phyloP scores from a whole-genome alignment of 2,113 vertebrate genomes.

The human region GRCh38 chr20:61198001-61198500 shows the following conservation, averaged over 20 bases:
- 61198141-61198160: no score
- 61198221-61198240: neutral
- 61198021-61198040: neutral
- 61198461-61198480: neutral
- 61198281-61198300: no score
- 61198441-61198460: neutral
- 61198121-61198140: no score
- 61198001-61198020: fast-evolving
- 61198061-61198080: neutral
- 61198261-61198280: no score
- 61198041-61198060: neutral
- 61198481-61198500: neutral
- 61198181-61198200: neutral
- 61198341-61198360: fast-evolving
- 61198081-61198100: neutral
- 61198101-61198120: no score
- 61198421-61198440: fast-evolving
- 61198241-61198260: no score
- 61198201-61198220: neutral
- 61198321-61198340: neutral
- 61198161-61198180: neutral
- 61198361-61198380: no score
- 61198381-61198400: neutral
- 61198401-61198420: neutral
- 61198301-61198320: fast-evolving